Percentiles rank a stretch among this genome's conserved stretches.
Evolutionary conservation across 2,113 vertebrate genomes (phyloP).

Genomic region (Buteo buteo): DNA sequence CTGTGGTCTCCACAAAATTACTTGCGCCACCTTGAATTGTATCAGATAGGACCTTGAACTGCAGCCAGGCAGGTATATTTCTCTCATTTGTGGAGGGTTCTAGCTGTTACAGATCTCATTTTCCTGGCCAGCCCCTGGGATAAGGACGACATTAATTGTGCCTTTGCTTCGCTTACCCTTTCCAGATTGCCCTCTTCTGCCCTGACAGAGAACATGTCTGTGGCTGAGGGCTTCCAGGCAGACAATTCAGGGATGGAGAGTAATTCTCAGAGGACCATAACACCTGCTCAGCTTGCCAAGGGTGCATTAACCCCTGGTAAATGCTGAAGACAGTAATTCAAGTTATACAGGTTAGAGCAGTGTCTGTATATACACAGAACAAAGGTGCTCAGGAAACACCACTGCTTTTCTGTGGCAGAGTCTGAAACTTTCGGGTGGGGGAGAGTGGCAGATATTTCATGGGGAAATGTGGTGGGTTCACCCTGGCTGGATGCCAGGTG

Average conservation of each 20-base stretch:
- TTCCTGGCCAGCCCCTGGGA: not conserved
- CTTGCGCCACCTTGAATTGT: not conserved
- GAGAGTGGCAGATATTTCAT: not conserved
- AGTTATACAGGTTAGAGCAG: not conserved
- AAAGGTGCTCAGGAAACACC: not conserved
- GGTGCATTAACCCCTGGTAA: not conserved
- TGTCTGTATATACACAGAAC: not conserved
- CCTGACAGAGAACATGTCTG: not conserved
- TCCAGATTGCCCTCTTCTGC: not conserved
- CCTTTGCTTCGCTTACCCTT: not conserved
- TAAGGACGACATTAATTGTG: not conserved
- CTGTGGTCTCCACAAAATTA: not conserved
- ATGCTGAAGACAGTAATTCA: not conserved
- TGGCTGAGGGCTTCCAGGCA: not conserved
- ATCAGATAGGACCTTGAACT: conserved; percentile 6
- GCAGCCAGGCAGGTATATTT: conserved; percentile 18
- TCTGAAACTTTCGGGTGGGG: not conserved
- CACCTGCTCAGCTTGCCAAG: not conserved
- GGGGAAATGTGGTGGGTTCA: not conserved
- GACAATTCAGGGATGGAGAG: not conserved
- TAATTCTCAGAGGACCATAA: not conserved
- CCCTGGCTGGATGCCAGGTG: no score
- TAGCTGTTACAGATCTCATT: conserved; percentile 4
- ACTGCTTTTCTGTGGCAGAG: not conserved
- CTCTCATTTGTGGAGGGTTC: conserved; percentile 20